Evolutionary conservation across 2,888 invertebrate species (phyloP).

Genomic region (Tachina lurida): DNA sequence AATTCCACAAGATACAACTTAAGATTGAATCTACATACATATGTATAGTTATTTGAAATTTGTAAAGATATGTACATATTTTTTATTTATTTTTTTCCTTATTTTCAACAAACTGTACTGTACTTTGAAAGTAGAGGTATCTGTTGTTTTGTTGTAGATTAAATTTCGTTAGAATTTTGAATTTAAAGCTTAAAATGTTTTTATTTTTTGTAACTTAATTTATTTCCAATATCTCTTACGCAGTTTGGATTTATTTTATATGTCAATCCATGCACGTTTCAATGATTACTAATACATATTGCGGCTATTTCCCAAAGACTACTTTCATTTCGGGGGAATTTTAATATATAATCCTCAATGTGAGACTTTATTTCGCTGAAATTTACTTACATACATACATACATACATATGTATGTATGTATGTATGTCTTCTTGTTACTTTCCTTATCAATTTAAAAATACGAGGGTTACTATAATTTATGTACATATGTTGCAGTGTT

Average conservation of each 20-base stretch:
- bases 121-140: not conserved
- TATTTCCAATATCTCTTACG: not conserved
- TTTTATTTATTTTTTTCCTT: slow-evolving; percentile 14
- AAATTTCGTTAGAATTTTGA: slow-evolving; percentile 20
- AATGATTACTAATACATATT: slow-evolving; percentile 45
- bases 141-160: not conserved
- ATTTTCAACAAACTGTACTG: slow-evolving; percentile 45
- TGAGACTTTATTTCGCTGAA: slow-evolving; percentile 21
- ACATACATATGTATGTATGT: too few relatives aligned
- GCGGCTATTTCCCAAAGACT: slow-evolving; percentile 1
- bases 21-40: not conserved
- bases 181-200: slow-evolving; percentile 2
- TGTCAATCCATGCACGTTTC: slow-evolving; percentile 60
- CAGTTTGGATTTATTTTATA: slow-evolving; percentile 18
- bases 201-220: slow-evolving; percentile 7
- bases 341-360: slow-evolving; percentile 23
- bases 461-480: not conserved
- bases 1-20: slow-evolving; percentile 37
- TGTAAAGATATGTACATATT: slow-evolving; percentile 13
- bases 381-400: too few relatives aligned
- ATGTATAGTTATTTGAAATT: slow-evolving; percentile 2
- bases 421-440: slow-evolving; percentile 3
- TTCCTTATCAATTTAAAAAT: slow-evolving; percentile 40
- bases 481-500: too few relatives aligned
- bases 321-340: slow-evolving; percentile 45